phyloP scores from a whole-genome alignment of 2,888 invertebrate genomes.

The Myathropa florea region DNA sequence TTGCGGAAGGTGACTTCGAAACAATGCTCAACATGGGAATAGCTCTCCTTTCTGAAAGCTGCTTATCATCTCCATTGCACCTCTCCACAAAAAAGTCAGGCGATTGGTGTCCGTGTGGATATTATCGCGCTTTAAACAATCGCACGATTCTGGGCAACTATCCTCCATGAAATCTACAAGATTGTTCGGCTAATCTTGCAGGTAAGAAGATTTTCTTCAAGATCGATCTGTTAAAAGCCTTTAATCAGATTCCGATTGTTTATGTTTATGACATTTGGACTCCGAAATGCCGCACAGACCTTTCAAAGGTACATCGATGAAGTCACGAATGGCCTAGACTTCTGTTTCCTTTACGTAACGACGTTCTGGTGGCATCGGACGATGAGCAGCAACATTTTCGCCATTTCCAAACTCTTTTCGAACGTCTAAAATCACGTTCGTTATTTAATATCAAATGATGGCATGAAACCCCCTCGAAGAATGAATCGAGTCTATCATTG shows the following conservation, averaged over 20 bases:
- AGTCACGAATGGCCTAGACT: not conserved
- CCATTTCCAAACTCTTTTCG: constrained; percentile 7
- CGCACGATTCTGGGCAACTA: not conserved
- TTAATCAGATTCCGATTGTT: constrained; percentile 7
- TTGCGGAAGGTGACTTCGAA: constrained; percentile 14
- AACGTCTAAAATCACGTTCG: constrained; percentile 2
- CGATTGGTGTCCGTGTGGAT: not conserved
- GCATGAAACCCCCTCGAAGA: no score
- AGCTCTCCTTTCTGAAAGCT: not conserved
- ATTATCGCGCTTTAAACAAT: no score
- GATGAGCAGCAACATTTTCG: not conserved
- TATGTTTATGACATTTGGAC: not conserved
- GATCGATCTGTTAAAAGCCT: not conserved
- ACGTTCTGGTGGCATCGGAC: not conserved
- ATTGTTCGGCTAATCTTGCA: not conserved
- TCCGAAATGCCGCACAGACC: not conserved
- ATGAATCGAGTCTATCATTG: no score
- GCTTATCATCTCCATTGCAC: not conserved
- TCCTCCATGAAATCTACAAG: not conserved
- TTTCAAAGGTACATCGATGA: constrained; percentile 5
- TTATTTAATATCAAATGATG: no score
- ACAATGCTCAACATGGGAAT: not conserved
- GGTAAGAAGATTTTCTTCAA: not conserved
- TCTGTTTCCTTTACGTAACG: not conserved
- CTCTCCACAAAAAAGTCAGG: not conserved